Evolutionary conservation across 37 sponge, comb jelly and placozoan genomes (phyloP).

Genomic region (Spongilla lacustris): DNA sequence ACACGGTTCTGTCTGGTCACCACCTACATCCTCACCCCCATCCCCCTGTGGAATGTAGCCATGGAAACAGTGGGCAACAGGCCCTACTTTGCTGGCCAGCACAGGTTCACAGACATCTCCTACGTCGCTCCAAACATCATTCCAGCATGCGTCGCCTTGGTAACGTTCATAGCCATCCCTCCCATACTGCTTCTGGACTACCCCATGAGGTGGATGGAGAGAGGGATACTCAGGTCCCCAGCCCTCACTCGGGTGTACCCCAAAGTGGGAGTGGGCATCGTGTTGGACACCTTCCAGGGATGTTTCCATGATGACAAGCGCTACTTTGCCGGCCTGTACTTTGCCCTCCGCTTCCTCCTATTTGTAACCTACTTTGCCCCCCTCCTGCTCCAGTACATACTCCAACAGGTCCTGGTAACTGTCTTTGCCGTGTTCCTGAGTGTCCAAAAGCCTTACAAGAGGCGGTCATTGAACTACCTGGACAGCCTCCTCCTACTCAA

Average conservation of each 20-base stretch:
- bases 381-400: background rate
- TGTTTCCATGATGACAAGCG: background rate
- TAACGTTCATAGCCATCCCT: background rate
- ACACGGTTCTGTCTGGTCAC: background rate
- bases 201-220: background rate
- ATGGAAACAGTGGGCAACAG: background rate
- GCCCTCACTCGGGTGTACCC: background rate
- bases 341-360: background rate
- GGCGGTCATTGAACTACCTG: background rate
- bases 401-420: background rate
- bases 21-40: background rate
- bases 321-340: background rate
- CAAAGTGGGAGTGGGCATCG: background rate
- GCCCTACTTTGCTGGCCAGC: background rate
- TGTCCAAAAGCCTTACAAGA: background rate
- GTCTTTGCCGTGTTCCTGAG: background rate
- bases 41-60: background rate
- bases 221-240: background rate
- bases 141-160: background rate
- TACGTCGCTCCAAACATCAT: background rate
- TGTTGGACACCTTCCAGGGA: background rate
- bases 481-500: background rate
- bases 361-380: background rate
- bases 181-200: background rate
- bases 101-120: no score